A percentile compares a stretch with the other conserved stretches of the same genome.
phyloP scores from a whole-genome alignment of 1,140 invertebrate species.

The Triops longicaudatus region DNA sequence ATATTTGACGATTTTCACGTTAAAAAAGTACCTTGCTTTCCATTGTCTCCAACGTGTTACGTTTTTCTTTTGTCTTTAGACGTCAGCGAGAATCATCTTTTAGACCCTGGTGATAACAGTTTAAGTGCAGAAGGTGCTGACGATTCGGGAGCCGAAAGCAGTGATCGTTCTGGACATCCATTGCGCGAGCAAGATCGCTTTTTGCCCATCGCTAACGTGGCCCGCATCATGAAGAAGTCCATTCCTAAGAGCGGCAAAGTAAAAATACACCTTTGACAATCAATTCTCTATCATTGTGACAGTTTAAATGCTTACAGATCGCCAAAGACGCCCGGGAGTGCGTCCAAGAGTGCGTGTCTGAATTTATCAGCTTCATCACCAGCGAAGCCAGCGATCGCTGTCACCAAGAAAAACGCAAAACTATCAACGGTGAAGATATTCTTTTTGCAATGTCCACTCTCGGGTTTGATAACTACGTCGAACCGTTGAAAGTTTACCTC shows the following conservation, averaged over 20 bases:
- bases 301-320: slow-evolving; percentile 51
- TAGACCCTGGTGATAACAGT: slow-evolving; percentile 36
- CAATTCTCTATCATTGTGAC: background rate
- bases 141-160: slow-evolving; percentile 36
- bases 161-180: slow-evolving; percentile 41
- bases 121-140: slow-evolving; percentile 38
- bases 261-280: slow-evolving; percentile 31
- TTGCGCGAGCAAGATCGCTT: slow-evolving; percentile 88
- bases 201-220: slow-evolving; percentile 95
- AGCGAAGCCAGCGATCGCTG: slow-evolving; percentile 95
- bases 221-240: slow-evolving; percentile 97
- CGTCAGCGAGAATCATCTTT: background rate
- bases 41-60: background rate
- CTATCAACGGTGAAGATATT: slow-evolving; percentile 98
- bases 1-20: background rate
- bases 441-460: slow-evolving; percentile 92
- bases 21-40: background rate
- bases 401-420: slow-evolving; percentile 96
- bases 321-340: slow-evolving; percentile 99
- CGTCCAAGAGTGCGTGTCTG: slow-evolving; percentile 98
- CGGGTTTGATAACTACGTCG: slow-evolving; percentile 98
- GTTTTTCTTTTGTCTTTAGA: background rate
- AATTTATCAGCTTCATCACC: slow-evolving; percentile 99
- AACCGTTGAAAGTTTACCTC: slow-evolving; percentile 90
- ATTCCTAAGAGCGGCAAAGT: slow-evolving; percentile 94